These are phyloP conservation scores for Branchipolynoe longqiensis DNA, from an alignment of 2,888 invertebrate genomes.

Conservation along the genomic window DNA sequence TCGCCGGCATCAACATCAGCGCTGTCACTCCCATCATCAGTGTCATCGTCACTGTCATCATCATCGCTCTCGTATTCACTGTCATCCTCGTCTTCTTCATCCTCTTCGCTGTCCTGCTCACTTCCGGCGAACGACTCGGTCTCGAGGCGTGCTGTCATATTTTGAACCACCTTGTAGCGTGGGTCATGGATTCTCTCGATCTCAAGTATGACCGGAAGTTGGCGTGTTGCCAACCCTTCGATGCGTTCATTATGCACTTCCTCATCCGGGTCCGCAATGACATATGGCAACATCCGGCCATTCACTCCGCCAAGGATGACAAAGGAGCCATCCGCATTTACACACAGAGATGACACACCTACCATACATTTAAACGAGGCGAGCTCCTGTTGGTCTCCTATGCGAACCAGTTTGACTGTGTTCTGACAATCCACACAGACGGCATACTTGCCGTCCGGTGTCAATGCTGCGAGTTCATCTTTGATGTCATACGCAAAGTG, in stretches of 20 bases:
- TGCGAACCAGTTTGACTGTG: neutral
- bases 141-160: constrained; percentile 9
- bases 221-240: neutral
- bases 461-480: neutral
- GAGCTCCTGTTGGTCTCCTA: neutral
- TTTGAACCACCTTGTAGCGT: neutral
- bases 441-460: constrained; percentile 6
- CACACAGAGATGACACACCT: neutral
- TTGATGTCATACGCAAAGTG: neutral
- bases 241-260: neutral
- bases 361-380: neutral
- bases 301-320: neutral
- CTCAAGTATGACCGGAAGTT: constrained; percentile 19
- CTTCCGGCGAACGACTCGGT: constrained; percentile 39
- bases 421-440: constrained; percentile 13
- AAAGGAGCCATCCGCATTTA: neutral
- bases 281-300: constrained; percentile 3
- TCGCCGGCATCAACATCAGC: neutral
- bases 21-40: neutral
- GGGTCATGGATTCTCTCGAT: constrained; percentile 40
- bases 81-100: neutral
- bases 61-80: neutral
- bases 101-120: constrained; percentile 20
- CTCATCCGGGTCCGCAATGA: constrained; percentile 33
- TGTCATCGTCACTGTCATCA: neutral